Conservation (phyloP, 1,140 invertebrate species). For the Drosophila subobscura region DNA sequence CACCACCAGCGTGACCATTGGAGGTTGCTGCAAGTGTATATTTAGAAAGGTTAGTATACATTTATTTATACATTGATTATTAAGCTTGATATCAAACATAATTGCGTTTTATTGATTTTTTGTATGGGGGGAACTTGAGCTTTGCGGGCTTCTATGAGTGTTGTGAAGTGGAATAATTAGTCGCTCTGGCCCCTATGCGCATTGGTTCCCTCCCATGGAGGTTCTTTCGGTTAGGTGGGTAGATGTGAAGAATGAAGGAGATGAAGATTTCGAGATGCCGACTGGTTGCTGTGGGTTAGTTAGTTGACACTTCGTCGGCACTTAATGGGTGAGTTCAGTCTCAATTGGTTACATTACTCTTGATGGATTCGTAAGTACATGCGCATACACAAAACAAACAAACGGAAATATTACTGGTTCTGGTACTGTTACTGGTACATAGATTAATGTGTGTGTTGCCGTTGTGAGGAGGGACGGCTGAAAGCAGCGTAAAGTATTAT, state of each 20-base stretch:
- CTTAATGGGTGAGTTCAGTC: neutral
- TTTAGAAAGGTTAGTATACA: conserved; percentile 17
- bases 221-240: conserved; percentile 7
- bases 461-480: conserved; percentile 24
- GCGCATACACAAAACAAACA: conserved; percentile 46
- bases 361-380: conserved; percentile 29
- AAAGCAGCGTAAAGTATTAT: conserved; percentile 51
- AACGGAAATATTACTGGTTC: neutral
- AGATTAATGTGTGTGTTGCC: conserved; percentile 18
- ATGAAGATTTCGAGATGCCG: conserved; percentile 36
- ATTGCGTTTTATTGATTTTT: conserved; percentile 45
- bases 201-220: neutral
- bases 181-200: conserved; percentile 5
- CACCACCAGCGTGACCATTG: conserved; percentile 73
- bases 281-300: conserved; percentile 42
- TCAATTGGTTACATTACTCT: conserved; percentile 10
- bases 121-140: conserved; percentile 2
- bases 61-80: conserved; percentile 16
- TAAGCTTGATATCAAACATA: conserved; percentile 6
- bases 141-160: neutral
- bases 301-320: conserved; percentile 22
- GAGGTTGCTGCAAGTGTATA: conserved; percentile 59
- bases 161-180: conserved; percentile 5
- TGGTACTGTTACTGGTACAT: conserved; percentile 11
- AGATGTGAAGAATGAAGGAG: conserved; percentile 15